Evolutionary conservation across 2,797 vertebrate genomes (phyloP).

Genomic region (Alouatta caraya): DNA sequence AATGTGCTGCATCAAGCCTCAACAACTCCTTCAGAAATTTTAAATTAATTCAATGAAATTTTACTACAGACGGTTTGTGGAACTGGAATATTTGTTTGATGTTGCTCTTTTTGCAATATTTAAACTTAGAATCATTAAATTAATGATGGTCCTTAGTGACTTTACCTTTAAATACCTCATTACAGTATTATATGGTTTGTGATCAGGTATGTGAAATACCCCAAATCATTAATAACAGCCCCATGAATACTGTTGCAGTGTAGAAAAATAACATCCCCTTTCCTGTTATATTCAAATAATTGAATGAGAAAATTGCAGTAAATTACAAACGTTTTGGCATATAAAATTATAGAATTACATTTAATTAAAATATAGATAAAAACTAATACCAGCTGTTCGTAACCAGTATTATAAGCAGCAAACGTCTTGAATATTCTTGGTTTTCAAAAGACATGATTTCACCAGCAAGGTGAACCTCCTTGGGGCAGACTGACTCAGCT

Average conservation of each 20-base stretch:
- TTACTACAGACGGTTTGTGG: not conserved
- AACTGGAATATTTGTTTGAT: not conserved
- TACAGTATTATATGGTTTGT: not conserved
- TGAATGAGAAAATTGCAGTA: not conserved
- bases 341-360: not conserved
- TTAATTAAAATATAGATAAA: not conserved
- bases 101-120: not conserved
- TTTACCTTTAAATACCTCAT: not conserved
- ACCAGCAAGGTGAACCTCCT: not conserved
- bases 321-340: not conserved
- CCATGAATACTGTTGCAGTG: not conserved
- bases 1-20: not conserved
- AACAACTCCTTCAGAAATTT: not conserved
- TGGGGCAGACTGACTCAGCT: conserved; percentile 2
- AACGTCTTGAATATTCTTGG: conserved; percentile 3
- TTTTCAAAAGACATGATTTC: conserved; percentile 9
- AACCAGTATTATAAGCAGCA: not conserved
- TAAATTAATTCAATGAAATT: not conserved
- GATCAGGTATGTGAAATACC: not conserved
- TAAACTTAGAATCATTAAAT: not conserved
- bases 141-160: not conserved
- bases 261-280: not conserved
- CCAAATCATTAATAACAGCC: not conserved
- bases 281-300: not conserved
- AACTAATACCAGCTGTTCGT: not conserved